Percentiles rank a stretch among this genome's conserved stretches.
These are phyloP conservation scores for Calyptommatus sinebrachiatus DNA, from an alignment of 2,113 vertebrate genomes.

Conservation along the genomic window DNA sequence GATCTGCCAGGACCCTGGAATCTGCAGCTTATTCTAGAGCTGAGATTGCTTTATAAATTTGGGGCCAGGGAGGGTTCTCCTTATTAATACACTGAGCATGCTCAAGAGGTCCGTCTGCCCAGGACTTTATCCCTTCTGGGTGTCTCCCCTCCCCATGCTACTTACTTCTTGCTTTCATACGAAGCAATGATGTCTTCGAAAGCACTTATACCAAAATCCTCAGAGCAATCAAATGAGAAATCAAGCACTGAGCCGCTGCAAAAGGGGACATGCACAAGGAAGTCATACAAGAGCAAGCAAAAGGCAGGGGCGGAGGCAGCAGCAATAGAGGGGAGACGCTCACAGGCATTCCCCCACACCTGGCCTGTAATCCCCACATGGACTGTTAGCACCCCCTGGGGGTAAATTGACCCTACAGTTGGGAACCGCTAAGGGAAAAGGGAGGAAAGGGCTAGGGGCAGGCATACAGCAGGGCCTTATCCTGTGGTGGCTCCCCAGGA, in stretches of 20 bases:
- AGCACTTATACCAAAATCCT: conserved; percentile 93
- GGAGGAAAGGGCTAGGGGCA: too few relatives aligned
- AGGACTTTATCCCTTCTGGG: conserved; percentile 66
- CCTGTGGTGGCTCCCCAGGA: too few relatives aligned
- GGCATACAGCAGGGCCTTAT: too few relatives aligned
- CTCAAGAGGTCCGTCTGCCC: conserved; percentile 41
- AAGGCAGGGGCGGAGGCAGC: background rate
- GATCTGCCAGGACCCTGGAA: background rate
- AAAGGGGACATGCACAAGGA: conserved; percentile 66
- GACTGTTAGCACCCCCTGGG: background rate
- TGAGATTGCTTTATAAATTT: too few relatives aligned
- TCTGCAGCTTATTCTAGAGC: background rate
- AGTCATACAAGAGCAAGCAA: conserved; percentile 10
- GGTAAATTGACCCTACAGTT: background rate
- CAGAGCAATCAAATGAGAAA: conserved; percentile 98
- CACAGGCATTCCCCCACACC: background rate
- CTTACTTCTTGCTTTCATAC: conserved; percentile 98
- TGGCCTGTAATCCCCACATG: background rate
- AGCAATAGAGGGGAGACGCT: background rate
- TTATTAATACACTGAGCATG: background rate
- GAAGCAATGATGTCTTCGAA: conserved; percentile 98
- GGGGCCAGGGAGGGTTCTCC: background rate
- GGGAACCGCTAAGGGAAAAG: too few relatives aligned
- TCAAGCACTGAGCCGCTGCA: conserved; percentile 95
- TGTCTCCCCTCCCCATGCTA: conserved; percentile 56